Evolutionary conservation across 1,140 invertebrate species (phyloP).

Genomic region (Solenopsis fugax): DNA sequence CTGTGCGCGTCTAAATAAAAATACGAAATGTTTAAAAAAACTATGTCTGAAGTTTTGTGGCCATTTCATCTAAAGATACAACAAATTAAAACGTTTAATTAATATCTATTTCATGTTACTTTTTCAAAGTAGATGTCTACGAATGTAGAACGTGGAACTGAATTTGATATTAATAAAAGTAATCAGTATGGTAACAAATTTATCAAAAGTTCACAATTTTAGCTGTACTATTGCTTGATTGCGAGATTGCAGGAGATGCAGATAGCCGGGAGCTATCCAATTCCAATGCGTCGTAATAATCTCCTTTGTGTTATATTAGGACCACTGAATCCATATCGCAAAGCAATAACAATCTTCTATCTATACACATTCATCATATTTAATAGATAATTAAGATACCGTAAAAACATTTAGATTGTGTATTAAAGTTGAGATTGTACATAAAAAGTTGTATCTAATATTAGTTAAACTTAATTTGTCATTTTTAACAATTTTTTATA

Average conservation of each 20-base stretch:
- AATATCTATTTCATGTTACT: background rate
- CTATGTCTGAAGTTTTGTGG: no score
- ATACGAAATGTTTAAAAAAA: no score
- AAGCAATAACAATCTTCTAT: conserved; percentile 4
- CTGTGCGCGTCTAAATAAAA: no score
- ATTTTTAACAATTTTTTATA: conserved; percentile 5
- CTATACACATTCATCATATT: background rate
- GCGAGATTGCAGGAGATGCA: conserved; percentile 37
- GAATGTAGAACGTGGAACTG: background rate
- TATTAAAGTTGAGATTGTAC: no score
- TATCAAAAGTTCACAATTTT: conserved; percentile 13
- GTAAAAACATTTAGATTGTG: background rate
- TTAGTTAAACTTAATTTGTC: background rate
- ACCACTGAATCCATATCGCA: conserved; percentile 30
- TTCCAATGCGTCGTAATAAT: conserved; percentile 35
- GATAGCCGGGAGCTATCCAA: conserved; percentile 47
- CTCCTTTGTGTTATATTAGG: conserved; percentile 35
- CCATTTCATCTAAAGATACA: no score
- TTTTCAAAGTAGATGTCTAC: background rate
- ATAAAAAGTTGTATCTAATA: background rate
- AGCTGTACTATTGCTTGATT: conserved; percentile 29
- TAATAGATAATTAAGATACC: background rate
- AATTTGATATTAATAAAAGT: background rate
- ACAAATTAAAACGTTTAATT: background rate
- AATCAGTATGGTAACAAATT: background rate